Conservation (phyloP, 2,888 invertebrate species). For the Cacoxenus indagator region DNA sequence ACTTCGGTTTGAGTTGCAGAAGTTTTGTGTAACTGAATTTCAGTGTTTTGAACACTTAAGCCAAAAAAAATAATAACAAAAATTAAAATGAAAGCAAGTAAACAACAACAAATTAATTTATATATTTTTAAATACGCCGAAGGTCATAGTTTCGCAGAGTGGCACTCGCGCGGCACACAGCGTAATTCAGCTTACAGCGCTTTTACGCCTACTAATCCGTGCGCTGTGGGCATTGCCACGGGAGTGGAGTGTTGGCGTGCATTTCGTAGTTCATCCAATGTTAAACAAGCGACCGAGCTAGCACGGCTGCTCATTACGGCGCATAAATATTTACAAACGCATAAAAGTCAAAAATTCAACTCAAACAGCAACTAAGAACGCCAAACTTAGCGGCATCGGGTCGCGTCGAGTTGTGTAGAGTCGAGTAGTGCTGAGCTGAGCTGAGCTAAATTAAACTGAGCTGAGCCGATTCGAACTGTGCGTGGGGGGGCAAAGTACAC, state of each 20-base stretch:
- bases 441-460: no score
- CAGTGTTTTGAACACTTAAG: no score
- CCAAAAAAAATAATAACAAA: no score
- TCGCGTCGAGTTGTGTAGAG: no score
- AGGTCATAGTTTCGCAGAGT: background rate
- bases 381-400: background rate
- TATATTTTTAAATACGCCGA: background rate
- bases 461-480: no score
- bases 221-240: no score
- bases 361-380: background rate
- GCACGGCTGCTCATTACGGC: constrained; percentile 50
- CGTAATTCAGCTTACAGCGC: background rate
- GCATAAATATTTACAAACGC: constrained; percentile 62
- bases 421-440: no score
- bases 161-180: background rate
- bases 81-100: background rate
- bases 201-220: background rate
- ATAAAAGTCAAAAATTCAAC: constrained; percentile 15
- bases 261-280: no score
- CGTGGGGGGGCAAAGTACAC: no score
- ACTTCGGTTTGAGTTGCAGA: no score
- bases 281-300: background rate
- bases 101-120: background rate
- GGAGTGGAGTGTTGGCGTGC: no score
- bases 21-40: no score